Percentiles rank a stretch among this genome's conserved stretches.
Conservation (phyloP, 2,797 vertebrate species). For the Hemitrygon akajei region DNA sequence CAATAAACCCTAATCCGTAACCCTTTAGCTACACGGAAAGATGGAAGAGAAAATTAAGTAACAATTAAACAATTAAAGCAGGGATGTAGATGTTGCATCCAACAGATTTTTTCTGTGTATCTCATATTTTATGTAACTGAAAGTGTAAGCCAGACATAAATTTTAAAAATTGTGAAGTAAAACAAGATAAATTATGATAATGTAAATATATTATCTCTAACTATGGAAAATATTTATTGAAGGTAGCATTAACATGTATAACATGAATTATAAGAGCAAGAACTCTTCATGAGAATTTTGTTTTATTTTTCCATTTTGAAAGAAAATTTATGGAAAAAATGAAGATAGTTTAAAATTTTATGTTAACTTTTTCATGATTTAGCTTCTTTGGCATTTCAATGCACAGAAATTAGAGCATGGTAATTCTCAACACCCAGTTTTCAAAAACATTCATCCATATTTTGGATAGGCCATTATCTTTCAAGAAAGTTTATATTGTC, state of each 20-base stretch:
- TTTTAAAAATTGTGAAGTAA: too few species aligned
- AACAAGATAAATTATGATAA: not conserved
- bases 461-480: not conserved
- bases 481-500: not conserved
- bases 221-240: not conserved
- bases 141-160: not conserved
- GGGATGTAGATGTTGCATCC: not conserved
- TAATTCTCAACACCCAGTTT: not conserved
- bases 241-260: not conserved
- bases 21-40: not conserved
- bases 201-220: not conserved
- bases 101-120: not conserved
- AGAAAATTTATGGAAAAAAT: not conserved
- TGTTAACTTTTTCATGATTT: not conserved
- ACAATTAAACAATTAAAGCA: slow-evolving; percentile 1
- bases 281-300: too few species aligned
- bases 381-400: not conserved
- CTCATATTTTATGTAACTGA: slow-evolving; percentile 15
- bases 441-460: not conserved
- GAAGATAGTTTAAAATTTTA: not conserved
- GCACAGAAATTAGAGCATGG: not conserved
- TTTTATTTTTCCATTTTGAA: not conserved
- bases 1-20: not conserved
- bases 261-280: not conserved
- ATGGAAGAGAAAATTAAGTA: not conserved